These are phyloP conservation scores for Tapirus indicus DNA, from an alignment of 2,797 vertebrate genomes.

Conservation along the genomic window DNA sequence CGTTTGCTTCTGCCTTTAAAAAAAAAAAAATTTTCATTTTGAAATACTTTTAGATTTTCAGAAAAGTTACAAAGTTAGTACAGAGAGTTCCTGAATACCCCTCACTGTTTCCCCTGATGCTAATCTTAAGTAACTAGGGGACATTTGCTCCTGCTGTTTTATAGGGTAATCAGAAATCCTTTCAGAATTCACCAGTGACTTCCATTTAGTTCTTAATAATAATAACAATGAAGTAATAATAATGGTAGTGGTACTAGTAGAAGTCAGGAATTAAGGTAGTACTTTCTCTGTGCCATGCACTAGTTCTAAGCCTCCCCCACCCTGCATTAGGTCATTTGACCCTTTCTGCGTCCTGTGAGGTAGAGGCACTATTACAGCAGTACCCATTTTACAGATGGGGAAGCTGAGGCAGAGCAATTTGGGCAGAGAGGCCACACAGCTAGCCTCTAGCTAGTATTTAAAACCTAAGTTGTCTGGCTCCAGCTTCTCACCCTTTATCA, in stretches of 20 bases:
- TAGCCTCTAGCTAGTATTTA: background rate
- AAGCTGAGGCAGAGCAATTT: background rate
- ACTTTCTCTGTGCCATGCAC: background rate
- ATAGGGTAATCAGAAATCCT: background rate
- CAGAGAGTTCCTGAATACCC: background rate
- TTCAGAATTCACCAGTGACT: background rate
- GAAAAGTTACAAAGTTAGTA: background rate
- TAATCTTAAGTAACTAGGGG: rapidly evolving
- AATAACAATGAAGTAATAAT: background rate
- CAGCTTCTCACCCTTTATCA: background rate
- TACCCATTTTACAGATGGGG: background rate
- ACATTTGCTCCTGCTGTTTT: background rate
- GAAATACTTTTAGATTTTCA: background rate
- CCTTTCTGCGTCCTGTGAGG: background rate
- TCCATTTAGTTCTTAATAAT: background rate
- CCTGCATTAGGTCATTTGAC: background rate
- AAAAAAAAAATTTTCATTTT: background rate
- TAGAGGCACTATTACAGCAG: background rate
- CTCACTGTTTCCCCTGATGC: background rate
- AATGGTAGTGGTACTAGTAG: too few relatives aligned
- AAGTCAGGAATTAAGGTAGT: background rate
- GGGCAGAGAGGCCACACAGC: background rate
- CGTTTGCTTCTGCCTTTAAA: background rate
- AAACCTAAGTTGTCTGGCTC: background rate
- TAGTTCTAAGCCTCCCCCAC: background rate